Evolutionary conservation across 2,113 vertebrate genomes (phyloP).

Genomic region (Grammomys dolichurus): DNA sequence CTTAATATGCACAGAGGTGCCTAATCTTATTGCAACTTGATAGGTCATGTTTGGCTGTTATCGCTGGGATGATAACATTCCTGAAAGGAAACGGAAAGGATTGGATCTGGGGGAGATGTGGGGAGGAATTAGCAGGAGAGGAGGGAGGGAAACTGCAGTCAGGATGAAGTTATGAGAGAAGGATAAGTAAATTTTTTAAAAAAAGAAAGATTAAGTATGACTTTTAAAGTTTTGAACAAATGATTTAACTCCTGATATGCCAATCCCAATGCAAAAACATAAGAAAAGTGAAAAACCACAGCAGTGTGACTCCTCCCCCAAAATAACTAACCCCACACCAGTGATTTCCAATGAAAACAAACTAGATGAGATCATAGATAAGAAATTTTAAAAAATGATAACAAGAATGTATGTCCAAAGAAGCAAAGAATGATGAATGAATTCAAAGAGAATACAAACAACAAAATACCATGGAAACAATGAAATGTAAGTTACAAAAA

Average conservation of each 20-base stretch:
- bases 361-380: neutral
- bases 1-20: neutral
- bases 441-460: neutral
- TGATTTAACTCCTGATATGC: neutral
- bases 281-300: neutral
- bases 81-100: neutral
- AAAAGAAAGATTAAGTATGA: neutral
- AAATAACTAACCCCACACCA: neutral
- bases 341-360: neutral
- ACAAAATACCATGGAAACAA: neutral
- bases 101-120: neutral
- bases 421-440: neutral
- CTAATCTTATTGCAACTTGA: neutral
- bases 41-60: neutral
- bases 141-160: neutral
- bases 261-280: neutral
- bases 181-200: neutral
- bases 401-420: neutral
- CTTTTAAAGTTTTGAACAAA: neutral
- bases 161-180: neutral
- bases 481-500: neutral
- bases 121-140: neutral
- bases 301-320: neutral
- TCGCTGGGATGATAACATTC: neutral
- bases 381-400: neutral